Percentiles rank a stretch among this genome's conserved stretches.
Conservation (phyloP, 2,797 vertebrate species). For the Dendrocincla tyrannina region DNA sequence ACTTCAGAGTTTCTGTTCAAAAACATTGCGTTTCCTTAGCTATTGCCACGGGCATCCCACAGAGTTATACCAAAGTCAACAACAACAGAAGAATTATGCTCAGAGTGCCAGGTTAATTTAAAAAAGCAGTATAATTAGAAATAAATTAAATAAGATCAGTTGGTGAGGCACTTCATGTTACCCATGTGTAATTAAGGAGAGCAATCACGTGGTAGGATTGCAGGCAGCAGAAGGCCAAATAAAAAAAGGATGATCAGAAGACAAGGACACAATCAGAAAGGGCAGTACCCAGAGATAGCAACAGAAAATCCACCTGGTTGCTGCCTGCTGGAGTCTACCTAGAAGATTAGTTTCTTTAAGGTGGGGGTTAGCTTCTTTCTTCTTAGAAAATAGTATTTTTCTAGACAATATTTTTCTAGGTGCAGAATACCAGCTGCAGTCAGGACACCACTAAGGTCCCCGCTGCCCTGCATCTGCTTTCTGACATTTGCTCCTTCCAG, state of each 20-base stretch:
- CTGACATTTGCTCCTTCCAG: neutral
- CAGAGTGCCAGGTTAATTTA: neutral
- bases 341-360: neutral
- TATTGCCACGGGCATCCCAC: neutral
- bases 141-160: constrained; percentile 32
- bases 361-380: neutral
- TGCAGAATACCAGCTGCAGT: neutral
- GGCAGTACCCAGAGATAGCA: neutral
- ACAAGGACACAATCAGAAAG: neutral
- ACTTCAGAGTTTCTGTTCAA: neutral
- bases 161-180: neutral
- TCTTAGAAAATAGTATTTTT: neutral
- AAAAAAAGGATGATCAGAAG: neutral
- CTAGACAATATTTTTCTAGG: neutral
- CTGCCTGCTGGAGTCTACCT: constrained; percentile 2
- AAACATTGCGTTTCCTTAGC: neutral
- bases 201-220: neutral
- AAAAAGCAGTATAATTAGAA: constrained; percentile 42
- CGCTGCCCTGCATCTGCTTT: neutral
- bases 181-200: constrained; percentile 12
- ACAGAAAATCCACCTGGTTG: constrained; percentile 4
- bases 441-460: neutral
- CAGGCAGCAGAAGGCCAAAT: neutral
- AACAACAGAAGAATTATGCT: neutral
- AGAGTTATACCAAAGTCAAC: neutral